Conservation (phyloP, 2,888 invertebrate species). For the Eugnorisma glareosa region DNA sequence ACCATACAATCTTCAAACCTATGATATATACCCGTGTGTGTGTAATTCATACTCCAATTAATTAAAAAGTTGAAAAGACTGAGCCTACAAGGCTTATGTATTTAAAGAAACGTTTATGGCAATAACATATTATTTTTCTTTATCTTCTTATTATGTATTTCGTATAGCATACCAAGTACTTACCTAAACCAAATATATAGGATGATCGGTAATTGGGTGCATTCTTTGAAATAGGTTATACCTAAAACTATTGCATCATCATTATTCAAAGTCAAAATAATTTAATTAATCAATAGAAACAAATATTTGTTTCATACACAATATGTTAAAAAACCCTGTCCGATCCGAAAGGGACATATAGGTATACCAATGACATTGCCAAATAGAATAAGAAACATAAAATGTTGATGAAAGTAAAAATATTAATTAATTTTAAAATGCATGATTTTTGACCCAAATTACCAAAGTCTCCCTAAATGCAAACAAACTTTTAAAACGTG, state of each 20-base stretch:
- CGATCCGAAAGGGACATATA: too few species aligned
- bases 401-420: too few species aligned
- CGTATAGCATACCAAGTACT: background rate
- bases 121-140: background rate
- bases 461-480: too few species aligned
- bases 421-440: too few species aligned
- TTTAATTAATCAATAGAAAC: too few species aligned
- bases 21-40: background rate
- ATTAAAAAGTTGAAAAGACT: background rate
- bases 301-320: too few species aligned
- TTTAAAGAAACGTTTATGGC: background rate
- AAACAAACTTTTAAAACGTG: too few species aligned
- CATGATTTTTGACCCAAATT: too few species aligned
- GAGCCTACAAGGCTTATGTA: background rate
- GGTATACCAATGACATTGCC: too few species aligned
- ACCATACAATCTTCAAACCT: background rate
- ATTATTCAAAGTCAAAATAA: too few species aligned
- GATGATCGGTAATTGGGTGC: background rate
- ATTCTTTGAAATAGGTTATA: background rate
- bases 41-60: background rate
- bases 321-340: too few species aligned
- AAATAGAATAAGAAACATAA: too few species aligned
- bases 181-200: background rate
- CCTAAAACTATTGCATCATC: background rate
- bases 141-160: background rate